These are phyloP conservation scores for Taphrorychus bicolor DNA, from an alignment of 2,888 invertebrate species.

Conservation along the genomic window DNA sequence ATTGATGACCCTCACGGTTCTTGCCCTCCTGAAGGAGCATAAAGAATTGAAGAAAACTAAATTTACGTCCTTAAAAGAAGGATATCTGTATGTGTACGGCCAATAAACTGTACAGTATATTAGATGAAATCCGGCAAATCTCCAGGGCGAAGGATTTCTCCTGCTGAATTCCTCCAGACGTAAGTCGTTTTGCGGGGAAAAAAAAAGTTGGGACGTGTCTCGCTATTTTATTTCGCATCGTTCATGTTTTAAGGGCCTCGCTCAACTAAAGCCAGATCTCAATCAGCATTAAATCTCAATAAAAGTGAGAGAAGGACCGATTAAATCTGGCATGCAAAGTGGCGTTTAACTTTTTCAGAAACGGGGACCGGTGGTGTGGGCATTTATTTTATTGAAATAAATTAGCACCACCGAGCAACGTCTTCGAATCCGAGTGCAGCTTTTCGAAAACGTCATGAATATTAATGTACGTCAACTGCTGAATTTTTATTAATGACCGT, in stretches of 20 bases:
- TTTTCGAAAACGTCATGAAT: conserved; percentile 31
- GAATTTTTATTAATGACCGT: conserved; percentile 33
- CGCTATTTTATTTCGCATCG: not conserved
- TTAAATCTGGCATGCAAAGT: conserved; percentile 27
- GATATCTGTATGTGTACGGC: no score
- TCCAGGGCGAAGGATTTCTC: no score
- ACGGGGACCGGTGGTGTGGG: not conserved
- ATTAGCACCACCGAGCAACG: conserved; percentile 23
- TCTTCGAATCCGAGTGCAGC: conserved; percentile 5
- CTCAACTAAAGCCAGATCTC: not conserved
- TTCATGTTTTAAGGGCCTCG: not conserved
- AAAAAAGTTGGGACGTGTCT: not conserved
- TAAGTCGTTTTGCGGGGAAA: not conserved
- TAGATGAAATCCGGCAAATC: no score
- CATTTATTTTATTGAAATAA: conserved; percentile 38
- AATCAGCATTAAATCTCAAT: not conserved
- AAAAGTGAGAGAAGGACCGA: conserved; percentile 2
- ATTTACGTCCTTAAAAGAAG: no score
- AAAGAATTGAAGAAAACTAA: no score
- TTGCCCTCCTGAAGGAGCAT: no score
- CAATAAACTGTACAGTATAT: no score
- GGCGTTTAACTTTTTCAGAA: conserved; percentile 22
- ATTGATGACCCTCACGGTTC: no score
- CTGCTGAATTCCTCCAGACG: no score
- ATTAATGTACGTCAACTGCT: conserved; percentile 30